phyloP scores from a whole-genome alignment of 2,113 vertebrate genomes.

The Oxygymnocypris stewartii region DNA sequence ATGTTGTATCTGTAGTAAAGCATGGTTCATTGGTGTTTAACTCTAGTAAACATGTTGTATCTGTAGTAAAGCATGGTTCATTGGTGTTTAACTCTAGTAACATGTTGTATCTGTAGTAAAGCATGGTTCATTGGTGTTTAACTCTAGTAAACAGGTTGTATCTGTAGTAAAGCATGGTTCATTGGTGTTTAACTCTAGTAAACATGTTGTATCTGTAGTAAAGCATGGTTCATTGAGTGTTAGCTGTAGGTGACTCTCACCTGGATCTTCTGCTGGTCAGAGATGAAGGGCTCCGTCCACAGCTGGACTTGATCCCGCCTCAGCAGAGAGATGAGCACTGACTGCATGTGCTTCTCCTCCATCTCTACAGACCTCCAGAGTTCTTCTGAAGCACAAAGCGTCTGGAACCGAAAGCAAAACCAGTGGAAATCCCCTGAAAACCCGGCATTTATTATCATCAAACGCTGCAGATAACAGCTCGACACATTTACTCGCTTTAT shows the following conservation, averaged over 20 bases:
- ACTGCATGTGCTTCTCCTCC: constrained; percentile 83
- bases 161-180: too few relatives aligned
- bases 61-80: too few relatives aligned
- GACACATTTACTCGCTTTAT: not conserved
- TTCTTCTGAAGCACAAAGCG: not conserved
- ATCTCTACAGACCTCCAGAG: constrained; percentile 63
- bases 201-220: too few relatives aligned
- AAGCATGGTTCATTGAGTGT: too few relatives aligned
- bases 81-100: too few relatives aligned
- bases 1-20: too few relatives aligned
- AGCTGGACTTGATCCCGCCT: constrained; percentile 88
- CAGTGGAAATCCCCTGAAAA: not conserved
- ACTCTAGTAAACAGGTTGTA: too few relatives aligned
- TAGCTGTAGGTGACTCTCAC: constrained; percentile 62
- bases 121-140: too few relatives aligned
- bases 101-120: too few relatives aligned
- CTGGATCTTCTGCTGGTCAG: constrained; percentile 76
- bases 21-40: too few relatives aligned
- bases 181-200: too few relatives aligned
- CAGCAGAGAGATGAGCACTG: constrained; percentile 84
- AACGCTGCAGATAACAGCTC: not conserved
- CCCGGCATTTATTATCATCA: not conserved
- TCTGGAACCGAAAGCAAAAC: constrained; percentile 36
- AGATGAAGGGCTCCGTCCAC: constrained; percentile 89
- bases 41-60: too few relatives aligned